Evolutionary conservation across 2,113 vertebrate genomes (phyloP), one percentile per base, ranked within the genome.

Genomic region (Microcebus griseorufus): DNA sequence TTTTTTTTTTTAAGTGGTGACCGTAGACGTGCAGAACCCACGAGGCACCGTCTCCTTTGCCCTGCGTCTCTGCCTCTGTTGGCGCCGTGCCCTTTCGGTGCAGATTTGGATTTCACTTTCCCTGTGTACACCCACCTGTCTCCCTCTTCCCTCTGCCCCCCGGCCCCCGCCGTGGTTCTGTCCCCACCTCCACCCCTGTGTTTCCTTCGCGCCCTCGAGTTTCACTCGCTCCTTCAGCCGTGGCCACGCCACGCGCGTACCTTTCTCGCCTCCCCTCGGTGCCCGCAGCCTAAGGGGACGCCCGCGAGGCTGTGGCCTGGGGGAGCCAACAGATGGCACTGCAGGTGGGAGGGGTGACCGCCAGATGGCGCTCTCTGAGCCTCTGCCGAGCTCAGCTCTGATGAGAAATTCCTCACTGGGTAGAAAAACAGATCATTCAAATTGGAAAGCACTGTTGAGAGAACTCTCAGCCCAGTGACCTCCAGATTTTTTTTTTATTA

Each of bases 361-460:
- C 92, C 67, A 98, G 98, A 65, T 89, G 96, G 95, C 97, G 13
- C 27, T 55, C 58, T 51, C 55, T 12, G 22, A 78, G 18, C 22
- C 13, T 22, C 64, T 2, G 25, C 80, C 4, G 34, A 10, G 32
- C 0, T 1, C 17, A 6, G 4, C 65, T 92, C 42, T 25, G 5
- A 55, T 5, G 62, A 73, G 48, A 37, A 29, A 72, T 69, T 27
- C 65, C 42, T 22, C 3, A 22, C 34, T 12, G 6, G 7, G 84
- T 87, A 5, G 58, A 62, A 55, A 83, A 80, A 70, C 4, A 51
- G 48, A 62, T 79, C 94, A 67, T 10, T n/a, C n/a, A n/a, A n/a
- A n/a, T n/a, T 65, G 76, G 72, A 94, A 92, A 94, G 20, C 51
- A 85, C 1, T 2, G 0, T 45, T 14, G 27, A 87, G 58, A 42